Conservation (phyloP, 2,797 vertebrate genomes). For the Bovichtus variegatus region DNA sequence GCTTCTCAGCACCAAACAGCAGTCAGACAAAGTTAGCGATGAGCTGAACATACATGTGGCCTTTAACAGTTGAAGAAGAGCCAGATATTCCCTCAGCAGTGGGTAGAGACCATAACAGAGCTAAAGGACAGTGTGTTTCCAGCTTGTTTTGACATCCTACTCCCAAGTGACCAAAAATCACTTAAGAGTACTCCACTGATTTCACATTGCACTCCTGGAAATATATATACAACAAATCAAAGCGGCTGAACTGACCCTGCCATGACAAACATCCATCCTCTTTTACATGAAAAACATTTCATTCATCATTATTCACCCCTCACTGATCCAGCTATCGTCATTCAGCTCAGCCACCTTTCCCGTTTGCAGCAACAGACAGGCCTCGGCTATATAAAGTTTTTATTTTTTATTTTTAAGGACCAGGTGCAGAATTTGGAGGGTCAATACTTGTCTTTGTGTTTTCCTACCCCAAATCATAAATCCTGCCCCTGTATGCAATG, state of each 20-base stretch:
- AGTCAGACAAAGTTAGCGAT: no score
- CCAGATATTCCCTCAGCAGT: not conserved
- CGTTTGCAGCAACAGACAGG: no score
- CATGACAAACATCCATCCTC: not conserved
- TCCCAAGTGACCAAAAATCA: not conserved
- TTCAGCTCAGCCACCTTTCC: no score
- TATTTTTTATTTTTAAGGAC: no score
- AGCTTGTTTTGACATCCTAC: not conserved
- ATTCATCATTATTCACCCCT: not conserved
- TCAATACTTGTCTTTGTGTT: no score
- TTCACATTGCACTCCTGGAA: not conserved
- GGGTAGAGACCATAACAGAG: constrained; percentile 1
- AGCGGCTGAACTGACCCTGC: not conserved
- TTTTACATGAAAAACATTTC: not conserved
- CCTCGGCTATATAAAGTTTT: no score
- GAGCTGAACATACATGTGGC: not conserved
- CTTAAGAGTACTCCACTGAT: no score
- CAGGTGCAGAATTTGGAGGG: no score
- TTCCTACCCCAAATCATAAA: no score
- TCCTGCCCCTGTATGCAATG: no score
- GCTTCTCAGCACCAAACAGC: not conserved
- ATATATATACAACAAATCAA: no score
- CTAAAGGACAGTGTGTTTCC: not conserved
- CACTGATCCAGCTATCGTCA: no score
- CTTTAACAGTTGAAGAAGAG: not conserved